Base-by-base conservation (phyloP, 2,797 vertebrate species). In the Hippoglossus hippoglossus region DNA sequence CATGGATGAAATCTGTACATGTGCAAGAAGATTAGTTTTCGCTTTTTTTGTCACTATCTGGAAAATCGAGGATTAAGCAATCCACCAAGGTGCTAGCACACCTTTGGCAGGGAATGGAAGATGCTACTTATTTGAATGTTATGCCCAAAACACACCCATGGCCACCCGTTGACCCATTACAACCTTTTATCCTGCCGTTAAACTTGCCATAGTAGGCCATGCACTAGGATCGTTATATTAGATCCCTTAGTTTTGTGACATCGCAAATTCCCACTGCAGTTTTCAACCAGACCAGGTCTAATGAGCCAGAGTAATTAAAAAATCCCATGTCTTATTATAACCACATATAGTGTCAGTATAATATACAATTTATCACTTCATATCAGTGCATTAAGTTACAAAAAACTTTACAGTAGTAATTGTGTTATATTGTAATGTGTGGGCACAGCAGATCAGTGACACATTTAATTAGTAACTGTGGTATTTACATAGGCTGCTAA, bases 401-500 rank as follows among this genome's bases (percentile, higher is more conserved):
- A 39, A 13, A 61, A 52, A 25, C 16, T 31, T 21, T 31, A 24
- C 16, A 26, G 21, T 22, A 19, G 34, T 51, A 26, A 60, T 34
- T 59, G 24, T 49, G 34, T 47, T 54, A 11, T 39, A 31, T 28
- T 57, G 12, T 58, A 44, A 44, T 22, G 3, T 60, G 21, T 15
- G 44, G 36, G 36, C 6, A 18, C 63, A 63, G 31, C 31, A 59
- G n/a, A 39, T 64, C 12, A 5, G 15, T 3, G 55, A 7, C 21
- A 31, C 10, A 21, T 54, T 59, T 22, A 21, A 60, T 50, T n/a
- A 65, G 46, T 47, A 67, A 46, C 49, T 63, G 47, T 53, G 4
- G 53, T 41, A 60, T 57, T 46, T 64, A 25, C 19, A 28, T 28
- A 22, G 31, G 46, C 39, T 49, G 46, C 67, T 55, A 46, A 39